A percentile compares a stretch with the other conserved stretches of the same genome.
These are phyloP conservation scores for Melieria omissa DNA, from an alignment of 2,888 invertebrate species.

Conservation along the genomic window DNA sequence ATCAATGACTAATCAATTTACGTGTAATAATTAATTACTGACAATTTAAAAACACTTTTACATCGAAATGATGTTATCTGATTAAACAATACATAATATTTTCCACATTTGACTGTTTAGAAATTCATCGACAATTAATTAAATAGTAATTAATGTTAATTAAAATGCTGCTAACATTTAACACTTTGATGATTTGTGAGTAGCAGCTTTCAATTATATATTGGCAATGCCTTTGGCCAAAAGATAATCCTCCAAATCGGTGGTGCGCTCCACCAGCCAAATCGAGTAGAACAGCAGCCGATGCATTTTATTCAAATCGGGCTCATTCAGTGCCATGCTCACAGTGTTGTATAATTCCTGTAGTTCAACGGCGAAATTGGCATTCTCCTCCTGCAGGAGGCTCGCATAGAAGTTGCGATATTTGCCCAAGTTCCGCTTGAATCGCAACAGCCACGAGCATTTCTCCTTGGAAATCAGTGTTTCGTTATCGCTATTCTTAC, in stretches of 20 bases:
- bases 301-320: slow-evolving; percentile 42
- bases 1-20: no score
- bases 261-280: slow-evolving; percentile 47
- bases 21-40: no score
- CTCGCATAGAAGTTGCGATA: slow-evolving; percentile 49
- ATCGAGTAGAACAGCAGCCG: slow-evolving; percentile 43
- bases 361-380: slow-evolving; percentile 46
- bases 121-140: no score
- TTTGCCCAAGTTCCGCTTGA: slow-evolving; percentile 45
- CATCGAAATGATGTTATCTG: no score
- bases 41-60: no score
- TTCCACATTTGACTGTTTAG: no score
- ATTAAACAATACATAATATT: no score
- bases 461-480: slow-evolving; percentile 32
- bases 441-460: slow-evolving; percentile 43
- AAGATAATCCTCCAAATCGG: slow-evolving; percentile 45
- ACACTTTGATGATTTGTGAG: no score
- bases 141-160: no score
- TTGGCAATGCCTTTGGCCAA: slow-evolving; percentile 44
- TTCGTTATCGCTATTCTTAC: slow-evolving; percentile 43
- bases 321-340: slow-evolving; percentile 44
- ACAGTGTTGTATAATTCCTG: slow-evolving; percentile 48
- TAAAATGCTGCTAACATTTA: no score
- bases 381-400: slow-evolving; percentile 48
- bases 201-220: slow-evolving; percentile 26